Base-by-base conservation (phyloP, 2,888 invertebrate genomes). In the Pharmacophagus antenor region DNA sequence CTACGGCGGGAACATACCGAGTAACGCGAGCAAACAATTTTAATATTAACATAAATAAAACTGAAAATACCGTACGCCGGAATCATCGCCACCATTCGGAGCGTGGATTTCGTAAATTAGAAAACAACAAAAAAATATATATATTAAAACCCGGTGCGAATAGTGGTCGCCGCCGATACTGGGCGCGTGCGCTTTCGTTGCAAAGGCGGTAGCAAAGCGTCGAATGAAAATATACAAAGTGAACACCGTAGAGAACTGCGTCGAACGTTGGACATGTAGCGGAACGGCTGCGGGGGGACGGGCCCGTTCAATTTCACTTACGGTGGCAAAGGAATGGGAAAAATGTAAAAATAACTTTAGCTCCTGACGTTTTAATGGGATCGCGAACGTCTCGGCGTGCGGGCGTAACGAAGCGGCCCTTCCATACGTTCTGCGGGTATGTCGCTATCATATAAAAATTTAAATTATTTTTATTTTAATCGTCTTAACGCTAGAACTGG, bases 181-280 rank as follows among this genome's bases (percentile, higher is more conserved):
- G 52, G 51, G 52, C 51, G 37, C 52, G 31, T 58, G 51, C 51
- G 52, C 51, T 58, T 58, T 47, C 47, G 58, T 46, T 58, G 58
- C 51, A 51, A 6, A n/a, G 41, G 44, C 20, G 46, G 23, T 31
- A 46, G 52, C 58, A 58, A 58, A 52, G 52, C 58, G 22, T 17
- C 51, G 51, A 58, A 58, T 58, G 46, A 58, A 58, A 51, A 58
- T 58, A 58, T 58, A 58, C 58, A 52, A 51, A 58, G n/a, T 3
- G 31, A n/a, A 18, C 22, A 51, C 31, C 58, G 37, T 44, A 57
- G 57, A 52, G 47, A 58, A 58, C 51, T 42, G 44, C 57, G 44
- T 27, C 46, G 31, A 58, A 52, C 37, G 20, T 58, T 51, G 52
- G 46, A 20, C 37, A 52, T 18, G 51, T 23, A 23, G 46, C 22